A percentile compares a stretch with the other conserved stretches of the same genome.
These are phyloP conservation scores for Lepidurus couesii DNA, from an alignment of 1,140 invertebrate genomes.

Conservation along the genomic window DNA sequence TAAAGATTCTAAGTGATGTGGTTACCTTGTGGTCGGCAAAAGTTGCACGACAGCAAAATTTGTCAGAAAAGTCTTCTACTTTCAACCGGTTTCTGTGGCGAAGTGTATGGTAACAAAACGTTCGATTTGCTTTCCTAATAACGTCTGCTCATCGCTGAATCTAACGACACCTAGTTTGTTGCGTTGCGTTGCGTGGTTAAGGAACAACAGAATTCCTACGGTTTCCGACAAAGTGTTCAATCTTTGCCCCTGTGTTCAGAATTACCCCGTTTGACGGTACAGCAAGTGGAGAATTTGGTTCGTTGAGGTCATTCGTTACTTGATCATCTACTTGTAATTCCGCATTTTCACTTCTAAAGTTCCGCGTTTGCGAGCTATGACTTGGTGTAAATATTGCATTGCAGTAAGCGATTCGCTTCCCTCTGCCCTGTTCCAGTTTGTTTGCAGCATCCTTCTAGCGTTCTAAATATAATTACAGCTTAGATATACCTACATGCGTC, in stretches of 20 bases:
- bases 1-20: neutral
- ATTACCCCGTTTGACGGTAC: neutral
- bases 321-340: too few relatives aligned
- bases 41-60: neutral
- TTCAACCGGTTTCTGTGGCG: neutral
- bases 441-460: too few relatives aligned
- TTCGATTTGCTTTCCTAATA: slow-evolving; percentile 3
- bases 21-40: neutral
- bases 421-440: too few relatives aligned
- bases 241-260: neutral
- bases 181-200: neutral
- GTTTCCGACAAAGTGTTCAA: neutral
- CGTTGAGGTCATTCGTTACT: too few relatives aligned
- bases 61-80: neutral
- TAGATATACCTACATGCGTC: too few relatives aligned
- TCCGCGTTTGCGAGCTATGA: too few relatives aligned
- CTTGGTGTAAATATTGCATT: too few relatives aligned
- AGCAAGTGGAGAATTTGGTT: too few relatives aligned
- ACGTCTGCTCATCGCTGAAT: neutral
- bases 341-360: too few relatives aligned
- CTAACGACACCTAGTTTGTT: neutral
- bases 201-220: too few relatives aligned
- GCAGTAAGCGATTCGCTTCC: too few relatives aligned
- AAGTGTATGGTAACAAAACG: neutral
- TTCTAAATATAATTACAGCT: too few relatives aligned